Conservation (phyloP, 2,888 invertebrate genomes). For the Meliscaeva auricollis region DNA sequence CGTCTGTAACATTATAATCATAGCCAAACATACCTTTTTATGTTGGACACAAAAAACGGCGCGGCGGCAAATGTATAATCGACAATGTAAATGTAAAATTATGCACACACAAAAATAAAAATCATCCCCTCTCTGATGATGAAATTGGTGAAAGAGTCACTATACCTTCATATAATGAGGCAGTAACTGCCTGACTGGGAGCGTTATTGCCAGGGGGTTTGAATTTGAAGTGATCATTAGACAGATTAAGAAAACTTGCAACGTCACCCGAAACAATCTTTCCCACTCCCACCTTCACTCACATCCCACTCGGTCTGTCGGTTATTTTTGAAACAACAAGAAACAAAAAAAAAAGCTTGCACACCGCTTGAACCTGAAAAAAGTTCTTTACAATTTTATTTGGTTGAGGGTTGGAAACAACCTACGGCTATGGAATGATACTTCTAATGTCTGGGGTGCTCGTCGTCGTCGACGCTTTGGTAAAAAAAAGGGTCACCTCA, state of each 20-base stretch:
- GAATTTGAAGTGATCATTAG: constrained; percentile 73
- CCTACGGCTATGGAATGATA: constrained; percentile 47
- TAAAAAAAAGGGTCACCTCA: constrained; percentile 41
- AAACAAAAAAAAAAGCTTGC: constrained; percentile 36
- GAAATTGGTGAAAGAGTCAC: constrained; percentile 30
- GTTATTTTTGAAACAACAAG: constrained; percentile 37
- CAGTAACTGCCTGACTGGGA: constrained; percentile 19
- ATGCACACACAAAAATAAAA: constrained; percentile 60
- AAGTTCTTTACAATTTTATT: constrained; percentile 30
- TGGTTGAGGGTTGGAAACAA: constrained; percentile 36
- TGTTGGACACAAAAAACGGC: constrained; percentile 13
- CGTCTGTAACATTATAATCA: constrained; percentile 24
- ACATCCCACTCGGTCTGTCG: constrained; percentile 23
- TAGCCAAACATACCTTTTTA: constrained; percentile 3
- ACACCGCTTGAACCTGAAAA: constrained; percentile 68
- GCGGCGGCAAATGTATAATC: constrained; percentile 40
- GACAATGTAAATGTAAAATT: constrained; percentile 67
- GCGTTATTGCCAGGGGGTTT: constrained; percentile 50
- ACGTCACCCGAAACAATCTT: neutral
- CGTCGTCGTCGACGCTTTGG: neutral
- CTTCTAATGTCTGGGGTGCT: constrained; percentile 46
- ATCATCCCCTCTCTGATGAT: constrained; percentile 26
- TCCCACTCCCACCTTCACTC: neutral
- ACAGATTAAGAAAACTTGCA: constrained; percentile 69
- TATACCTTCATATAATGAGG: neutral